Conservation (phyloP, 2,888 invertebrate species). For the Prosopocoilus inquinatus region DNA sequence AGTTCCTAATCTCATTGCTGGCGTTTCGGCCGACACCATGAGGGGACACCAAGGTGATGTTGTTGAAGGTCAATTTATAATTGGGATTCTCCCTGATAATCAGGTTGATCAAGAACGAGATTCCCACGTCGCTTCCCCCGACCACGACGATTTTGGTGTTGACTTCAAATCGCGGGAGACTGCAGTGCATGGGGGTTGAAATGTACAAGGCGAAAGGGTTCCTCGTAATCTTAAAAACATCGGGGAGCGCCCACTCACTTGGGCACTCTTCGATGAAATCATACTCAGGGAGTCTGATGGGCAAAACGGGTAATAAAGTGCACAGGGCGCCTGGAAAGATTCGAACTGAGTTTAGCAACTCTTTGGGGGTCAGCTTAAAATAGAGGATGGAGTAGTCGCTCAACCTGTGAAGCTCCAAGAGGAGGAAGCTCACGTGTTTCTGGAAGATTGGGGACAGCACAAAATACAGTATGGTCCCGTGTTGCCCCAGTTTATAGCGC, state of each 20-base stretch:
- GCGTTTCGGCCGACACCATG: slow-evolving; percentile 56
- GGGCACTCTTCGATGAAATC: neutral
- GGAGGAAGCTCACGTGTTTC: slow-evolving; percentile 52
- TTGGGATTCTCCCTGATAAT: slow-evolving; percentile 52
- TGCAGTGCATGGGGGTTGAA: slow-evolving; percentile 13
- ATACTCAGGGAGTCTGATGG: slow-evolving; percentile 8
- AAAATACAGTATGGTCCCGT: slow-evolving; percentile 11
- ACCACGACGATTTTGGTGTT: slow-evolving; percentile 65
- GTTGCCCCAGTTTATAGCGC: slow-evolving; percentile 9
- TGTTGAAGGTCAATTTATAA: slow-evolving; percentile 61
- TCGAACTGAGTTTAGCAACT: neutral
- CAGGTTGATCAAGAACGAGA: slow-evolving; percentile 62
- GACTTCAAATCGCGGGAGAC: slow-evolving; percentile 41
- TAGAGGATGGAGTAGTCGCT: slow-evolving; percentile 15
- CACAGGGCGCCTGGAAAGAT: slow-evolving; percentile 6
- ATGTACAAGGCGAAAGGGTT: slow-evolving; percentile 14
- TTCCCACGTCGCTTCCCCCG: slow-evolving; percentile 63
- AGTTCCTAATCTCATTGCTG: slow-evolving; percentile 43
- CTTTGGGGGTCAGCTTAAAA: slow-evolving; percentile 8
- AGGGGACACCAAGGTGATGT: slow-evolving; percentile 67
- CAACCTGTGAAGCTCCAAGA: slow-evolving; percentile 15
- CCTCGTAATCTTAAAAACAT: neutral
- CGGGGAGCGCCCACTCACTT: slow-evolving; percentile 12
- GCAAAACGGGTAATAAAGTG: slow-evolving; percentile 10
- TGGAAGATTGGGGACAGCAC: slow-evolving; percentile 57